phyloP scores from a whole-genome alignment of 2,888 invertebrate genomes.

The Petrolisthes manimaculis region DNA sequence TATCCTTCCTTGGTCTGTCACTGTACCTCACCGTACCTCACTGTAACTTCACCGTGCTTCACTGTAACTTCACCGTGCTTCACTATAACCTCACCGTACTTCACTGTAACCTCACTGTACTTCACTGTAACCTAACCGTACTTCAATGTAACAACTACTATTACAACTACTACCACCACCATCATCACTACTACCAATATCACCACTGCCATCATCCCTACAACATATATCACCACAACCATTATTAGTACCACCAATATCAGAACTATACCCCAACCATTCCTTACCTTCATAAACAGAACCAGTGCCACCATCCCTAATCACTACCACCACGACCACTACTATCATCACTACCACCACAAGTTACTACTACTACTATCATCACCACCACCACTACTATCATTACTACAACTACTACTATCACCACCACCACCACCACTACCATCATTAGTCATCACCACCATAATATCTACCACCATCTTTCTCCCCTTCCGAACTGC shows the following conservation, averaged over 20 bases:
- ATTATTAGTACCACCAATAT: background rate
- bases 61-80: background rate
- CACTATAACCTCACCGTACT: background rate
- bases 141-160: background rate
- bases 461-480: background rate
- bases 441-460: background rate
- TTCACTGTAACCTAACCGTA: no score
- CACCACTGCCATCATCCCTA: background rate
- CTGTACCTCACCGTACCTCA: background rate
- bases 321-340: background rate
- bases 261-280: no score
- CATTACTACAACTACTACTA: background rate
- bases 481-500: conserved; percentile 18
- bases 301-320: background rate
- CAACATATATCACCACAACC: background rate
- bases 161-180: conserved; percentile 11
- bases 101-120: no score
- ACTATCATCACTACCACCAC: background rate
- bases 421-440: background rate
- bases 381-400: conserved; percentile 6
- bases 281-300: background rate
- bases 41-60: background rate
- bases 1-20: conserved; percentile 2
- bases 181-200: background rate
- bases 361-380: background rate